A percentile compares a stretch with the other conserved stretches of the same genome.
These are phyloP conservation scores for Spermophilus dauricus DNA, from an alignment of 2,113 vertebrate genomes.

Conservation along the genomic window DNA sequence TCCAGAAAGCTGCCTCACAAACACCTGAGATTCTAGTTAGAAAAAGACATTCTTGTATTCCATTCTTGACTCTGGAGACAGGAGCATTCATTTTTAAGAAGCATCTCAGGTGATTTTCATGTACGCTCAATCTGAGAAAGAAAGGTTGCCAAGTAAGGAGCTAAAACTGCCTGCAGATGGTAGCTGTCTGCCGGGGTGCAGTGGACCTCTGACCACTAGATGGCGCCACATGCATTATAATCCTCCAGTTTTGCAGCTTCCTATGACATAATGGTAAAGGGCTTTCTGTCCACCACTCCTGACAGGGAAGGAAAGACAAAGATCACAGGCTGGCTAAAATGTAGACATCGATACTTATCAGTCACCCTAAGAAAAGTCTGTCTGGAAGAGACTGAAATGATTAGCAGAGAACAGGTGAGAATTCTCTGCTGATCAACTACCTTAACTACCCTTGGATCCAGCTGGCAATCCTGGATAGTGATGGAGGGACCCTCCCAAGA, in stretches of 20 bases:
- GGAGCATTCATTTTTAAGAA: not conserved
- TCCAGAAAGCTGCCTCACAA: not conserved
- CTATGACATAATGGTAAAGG: accelerated
- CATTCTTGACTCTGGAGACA: too few relatives aligned
- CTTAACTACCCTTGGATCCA: not conserved
- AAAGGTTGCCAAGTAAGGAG: accelerated
- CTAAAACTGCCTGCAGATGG: not conserved
- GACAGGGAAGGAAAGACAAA: not conserved
- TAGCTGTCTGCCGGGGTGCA: not conserved
- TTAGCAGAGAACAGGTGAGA: not conserved
- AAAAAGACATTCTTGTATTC: not conserved
- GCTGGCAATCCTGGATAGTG: not conserved
- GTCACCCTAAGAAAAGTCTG: not conserved
- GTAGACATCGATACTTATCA: not conserved
- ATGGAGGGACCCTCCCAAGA: not conserved
- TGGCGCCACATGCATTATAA: constrained; percentile 49
- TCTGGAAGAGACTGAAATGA: not conserved
- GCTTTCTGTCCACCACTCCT: not conserved
- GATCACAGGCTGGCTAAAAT: not conserved
- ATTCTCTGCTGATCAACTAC: not conserved
- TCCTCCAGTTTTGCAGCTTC: not conserved
- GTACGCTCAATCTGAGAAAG: not conserved
- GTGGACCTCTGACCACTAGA: constrained; percentile 10
- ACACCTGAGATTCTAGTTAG: not conserved
- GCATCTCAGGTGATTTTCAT: not conserved